phyloP scores from a whole-genome alignment of 2,888 invertebrate species.

The Chaitophorus viminalis region DNA sequence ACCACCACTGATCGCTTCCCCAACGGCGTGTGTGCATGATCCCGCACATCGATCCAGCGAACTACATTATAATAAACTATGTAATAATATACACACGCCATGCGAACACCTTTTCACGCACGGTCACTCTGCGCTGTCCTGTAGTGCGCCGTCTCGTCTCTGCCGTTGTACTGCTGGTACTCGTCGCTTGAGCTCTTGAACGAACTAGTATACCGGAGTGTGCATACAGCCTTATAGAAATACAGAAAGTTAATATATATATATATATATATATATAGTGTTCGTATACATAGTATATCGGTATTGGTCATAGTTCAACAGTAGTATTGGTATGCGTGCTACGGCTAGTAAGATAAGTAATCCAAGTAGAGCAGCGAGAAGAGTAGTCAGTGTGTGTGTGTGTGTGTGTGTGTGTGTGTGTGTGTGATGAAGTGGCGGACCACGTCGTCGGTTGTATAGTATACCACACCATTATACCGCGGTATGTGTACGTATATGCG shows the following conservation, averaged over 20 bases:
- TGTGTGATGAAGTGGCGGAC: background rate
- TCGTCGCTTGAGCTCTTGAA: background rate
- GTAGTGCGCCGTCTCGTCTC: background rate
- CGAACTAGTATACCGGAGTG: too few relatives aligned
- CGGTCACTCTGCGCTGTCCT: background rate
- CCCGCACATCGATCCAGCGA: background rate
- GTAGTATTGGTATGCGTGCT: background rate
- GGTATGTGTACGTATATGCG: background rate
- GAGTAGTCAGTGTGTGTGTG: background rate
- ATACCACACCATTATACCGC: background rate
- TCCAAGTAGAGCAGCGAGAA: background rate
- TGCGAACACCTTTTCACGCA: background rate
- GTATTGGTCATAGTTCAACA: background rate
- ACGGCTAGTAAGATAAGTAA: background rate
- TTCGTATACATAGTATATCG: too few relatives aligned
- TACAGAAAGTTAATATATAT: too few relatives aligned
- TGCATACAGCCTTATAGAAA: too few relatives aligned
- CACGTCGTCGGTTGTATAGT: background rate
- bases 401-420: background rate
- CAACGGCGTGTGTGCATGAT: constrained; percentile 2
- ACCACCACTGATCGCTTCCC: background rate
- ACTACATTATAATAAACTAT: too few relatives aligned
- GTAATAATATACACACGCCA: background rate
- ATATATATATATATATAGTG: too few relatives aligned
- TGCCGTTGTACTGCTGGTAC: background rate